A percentile compares a stretch with the other conserved stretches of the same genome.
phyloP scores from a whole-genome alignment of 2,113 vertebrate genomes.

The Hystrix cristata region DNA sequence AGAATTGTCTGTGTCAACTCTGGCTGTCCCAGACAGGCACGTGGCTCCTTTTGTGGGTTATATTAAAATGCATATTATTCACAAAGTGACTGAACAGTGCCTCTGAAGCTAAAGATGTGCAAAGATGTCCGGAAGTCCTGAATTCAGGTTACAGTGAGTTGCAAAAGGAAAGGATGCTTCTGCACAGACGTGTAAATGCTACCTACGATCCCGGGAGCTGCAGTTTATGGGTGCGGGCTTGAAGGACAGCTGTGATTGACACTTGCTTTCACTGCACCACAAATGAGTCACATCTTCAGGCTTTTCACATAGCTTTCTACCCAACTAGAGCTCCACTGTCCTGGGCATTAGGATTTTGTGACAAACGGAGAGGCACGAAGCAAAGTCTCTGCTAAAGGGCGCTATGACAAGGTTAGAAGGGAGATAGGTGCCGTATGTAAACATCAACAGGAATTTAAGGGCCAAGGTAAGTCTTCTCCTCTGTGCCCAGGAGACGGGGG shows the following conservation, averaged over 20 bases:
- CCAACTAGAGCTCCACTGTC: background rate
- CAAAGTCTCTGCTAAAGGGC: background rate
- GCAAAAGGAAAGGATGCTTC: background rate
- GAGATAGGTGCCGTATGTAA: background rate
- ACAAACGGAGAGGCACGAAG: background rate
- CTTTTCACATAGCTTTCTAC: background rate
- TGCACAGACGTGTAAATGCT: background rate
- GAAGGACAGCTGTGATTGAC: background rate
- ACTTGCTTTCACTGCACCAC: background rate
- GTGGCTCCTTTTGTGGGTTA: background rate
- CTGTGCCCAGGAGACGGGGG: background rate
- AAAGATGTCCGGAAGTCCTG: background rate
- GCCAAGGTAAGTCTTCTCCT: background rate
- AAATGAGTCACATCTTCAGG: background rate
- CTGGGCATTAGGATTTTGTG: background rate
- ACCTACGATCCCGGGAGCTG: background rate
- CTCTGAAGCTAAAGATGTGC: background rate
- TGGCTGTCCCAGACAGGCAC: background rate
- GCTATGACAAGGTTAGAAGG: background rate
- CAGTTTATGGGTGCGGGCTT: background rate
- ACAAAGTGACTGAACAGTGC: background rate
- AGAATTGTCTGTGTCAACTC: background rate
- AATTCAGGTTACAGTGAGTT: background rate
- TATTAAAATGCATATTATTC: conserved; percentile 43
- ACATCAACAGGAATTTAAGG: background rate